These are phyloP conservation scores for Gymnoscopelus braueri DNA, from an alignment of 2,797 vertebrate genomes.

Conservation along the genomic window DNA sequence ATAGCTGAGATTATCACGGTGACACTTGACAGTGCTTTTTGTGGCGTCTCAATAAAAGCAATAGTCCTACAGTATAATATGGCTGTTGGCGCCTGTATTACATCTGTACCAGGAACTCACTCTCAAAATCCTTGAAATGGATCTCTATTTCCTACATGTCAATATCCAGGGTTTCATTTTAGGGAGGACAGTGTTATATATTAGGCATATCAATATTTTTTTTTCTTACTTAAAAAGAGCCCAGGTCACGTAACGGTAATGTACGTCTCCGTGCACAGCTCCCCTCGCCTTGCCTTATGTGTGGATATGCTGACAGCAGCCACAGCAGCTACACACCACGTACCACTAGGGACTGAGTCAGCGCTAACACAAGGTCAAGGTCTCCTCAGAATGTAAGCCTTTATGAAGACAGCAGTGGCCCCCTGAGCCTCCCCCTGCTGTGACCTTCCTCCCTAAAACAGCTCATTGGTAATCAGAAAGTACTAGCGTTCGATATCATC, in stretches of 20 bases:
- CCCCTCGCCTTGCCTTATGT: conserved; percentile 3
- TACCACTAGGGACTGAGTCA: conserved; percentile 27
- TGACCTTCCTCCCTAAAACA: background rate
- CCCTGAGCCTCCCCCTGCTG: background rate
- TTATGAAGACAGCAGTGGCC: conserved; percentile 6
- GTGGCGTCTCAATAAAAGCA: background rate
- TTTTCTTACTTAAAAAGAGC: background rate
- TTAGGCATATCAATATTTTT: background rate
- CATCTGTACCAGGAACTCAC: background rate
- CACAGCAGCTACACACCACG: conserved; percentile 8
- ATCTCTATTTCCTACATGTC: background rate
- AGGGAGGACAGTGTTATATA: background rate
- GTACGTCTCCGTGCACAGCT: background rate
- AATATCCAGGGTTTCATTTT: background rate
- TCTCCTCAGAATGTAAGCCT: conserved; percentile 9
- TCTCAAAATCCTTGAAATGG: background rate
- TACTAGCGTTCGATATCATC: conserved; percentile 6
- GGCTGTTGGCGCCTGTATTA: background rate
- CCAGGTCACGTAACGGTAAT: background rate
- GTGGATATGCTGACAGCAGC: conserved; percentile 15
- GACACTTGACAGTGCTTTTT: background rate
- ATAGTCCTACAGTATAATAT: background rate
- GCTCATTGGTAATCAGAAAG: conserved; percentile 14
- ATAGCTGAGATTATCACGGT: background rate
- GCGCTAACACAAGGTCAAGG: conserved; percentile 21